phyloP scores from a whole-genome alignment of 2,888 invertebrate genomes.

The Antitype chi region DNA sequence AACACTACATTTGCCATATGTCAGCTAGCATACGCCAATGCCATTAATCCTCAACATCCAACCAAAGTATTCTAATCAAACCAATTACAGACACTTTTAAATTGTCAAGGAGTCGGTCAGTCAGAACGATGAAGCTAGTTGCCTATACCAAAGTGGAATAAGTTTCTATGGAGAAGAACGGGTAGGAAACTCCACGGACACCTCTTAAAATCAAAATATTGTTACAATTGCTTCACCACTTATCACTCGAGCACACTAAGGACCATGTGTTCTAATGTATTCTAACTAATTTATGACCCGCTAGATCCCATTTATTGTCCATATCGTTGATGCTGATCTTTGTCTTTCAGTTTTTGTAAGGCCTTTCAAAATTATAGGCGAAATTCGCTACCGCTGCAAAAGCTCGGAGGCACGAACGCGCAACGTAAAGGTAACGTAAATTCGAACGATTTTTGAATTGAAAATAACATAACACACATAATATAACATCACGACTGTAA shows the following conservation, averaged over 20 bases:
- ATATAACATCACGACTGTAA: too few relatives aligned
- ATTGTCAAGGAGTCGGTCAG: not conserved
- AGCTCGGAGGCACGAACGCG: not conserved
- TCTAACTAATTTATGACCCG: not conserved
- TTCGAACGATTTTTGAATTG: not conserved
- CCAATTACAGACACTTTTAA: not conserved
- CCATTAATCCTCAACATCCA: not conserved
- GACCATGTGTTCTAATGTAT: too few relatives aligned
- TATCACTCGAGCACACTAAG: not conserved
- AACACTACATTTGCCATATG: too few relatives aligned
- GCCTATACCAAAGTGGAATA: not conserved
- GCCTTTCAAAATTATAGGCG: not conserved
- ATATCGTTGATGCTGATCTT: not conserved
- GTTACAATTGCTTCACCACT: not conserved
- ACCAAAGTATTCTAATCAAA: not conserved
- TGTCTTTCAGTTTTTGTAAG: not conserved
- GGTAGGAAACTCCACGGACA: too few relatives aligned
- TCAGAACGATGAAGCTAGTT: not conserved
- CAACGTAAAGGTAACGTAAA: not conserved
- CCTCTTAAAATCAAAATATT: not conserved
- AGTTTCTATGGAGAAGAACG: too few relatives aligned
- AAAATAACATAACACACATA: not conserved
- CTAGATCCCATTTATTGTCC: not conserved
- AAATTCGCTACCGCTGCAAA: too few relatives aligned
- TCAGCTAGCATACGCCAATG: too few relatives aligned